These are phyloP conservation scores for Peromyscus melanophrys DNA, from an alignment of 2,797 vertebrate species.

Conservation along the genomic window DNA sequence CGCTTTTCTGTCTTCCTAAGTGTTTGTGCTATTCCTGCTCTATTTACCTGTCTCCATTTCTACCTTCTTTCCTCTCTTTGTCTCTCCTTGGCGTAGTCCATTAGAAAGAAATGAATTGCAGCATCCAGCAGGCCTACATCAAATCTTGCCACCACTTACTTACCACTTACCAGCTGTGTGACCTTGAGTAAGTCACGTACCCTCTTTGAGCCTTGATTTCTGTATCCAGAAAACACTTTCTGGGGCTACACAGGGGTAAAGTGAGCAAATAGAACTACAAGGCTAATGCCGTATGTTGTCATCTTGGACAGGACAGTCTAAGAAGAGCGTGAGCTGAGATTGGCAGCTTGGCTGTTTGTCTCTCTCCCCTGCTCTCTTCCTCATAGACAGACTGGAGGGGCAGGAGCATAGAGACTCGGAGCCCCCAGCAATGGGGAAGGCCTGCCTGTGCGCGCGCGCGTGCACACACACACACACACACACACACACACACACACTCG, in stretches of 20 bases:
- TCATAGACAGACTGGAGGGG: neutral
- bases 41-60: neutral
- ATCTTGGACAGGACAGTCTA: neutral
- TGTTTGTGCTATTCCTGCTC: neutral
- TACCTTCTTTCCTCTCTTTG: neutral
- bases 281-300: neutral
- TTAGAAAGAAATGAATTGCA: neutral
- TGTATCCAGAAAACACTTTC: constrained; percentile 7
- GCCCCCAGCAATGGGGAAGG: neutral
- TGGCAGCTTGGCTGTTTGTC: neutral
- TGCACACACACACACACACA: too few relatives aligned
- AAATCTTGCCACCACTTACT: neutral
- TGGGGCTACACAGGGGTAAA: neutral
- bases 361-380: neutral
- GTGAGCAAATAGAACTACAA: neutral
- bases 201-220: constrained; percentile 45
- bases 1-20: neutral
- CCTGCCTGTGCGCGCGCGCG: neutral
- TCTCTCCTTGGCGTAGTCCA: neutral
- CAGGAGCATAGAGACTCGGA: neutral
- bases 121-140: neutral
- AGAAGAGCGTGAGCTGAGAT: neutral
- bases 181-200: constrained; percentile 11
- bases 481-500: too few relatives aligned
- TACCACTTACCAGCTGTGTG: neutral